Evolutionary conservation across 2,797 vertebrate species (phyloP).

Genomic region (Glossophaga mutica): DNA sequence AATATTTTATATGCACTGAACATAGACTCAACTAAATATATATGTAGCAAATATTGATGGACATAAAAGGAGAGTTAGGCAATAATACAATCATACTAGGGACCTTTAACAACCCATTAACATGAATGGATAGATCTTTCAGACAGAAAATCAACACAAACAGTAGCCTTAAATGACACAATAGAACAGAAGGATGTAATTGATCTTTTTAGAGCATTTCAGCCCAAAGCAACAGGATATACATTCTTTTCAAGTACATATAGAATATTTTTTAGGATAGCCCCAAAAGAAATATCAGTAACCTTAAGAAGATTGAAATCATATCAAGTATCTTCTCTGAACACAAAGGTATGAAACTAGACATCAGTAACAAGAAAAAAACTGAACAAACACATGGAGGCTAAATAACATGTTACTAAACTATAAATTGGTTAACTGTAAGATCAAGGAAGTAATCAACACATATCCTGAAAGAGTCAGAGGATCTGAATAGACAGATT

Average conservation of each 20-base stretch:
- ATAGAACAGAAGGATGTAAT: neutral
- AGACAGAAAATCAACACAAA: neutral
- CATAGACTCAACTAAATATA: neutral
- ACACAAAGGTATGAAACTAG: neutral
- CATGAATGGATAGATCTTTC: neutral
- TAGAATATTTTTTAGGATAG: neutral
- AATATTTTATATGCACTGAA: neutral
- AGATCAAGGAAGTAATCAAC: neutral
- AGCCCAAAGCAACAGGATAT: neutral
- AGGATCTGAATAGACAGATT: no score
- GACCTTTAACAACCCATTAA: neutral
- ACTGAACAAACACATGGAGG: neutral
- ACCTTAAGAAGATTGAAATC: neutral
- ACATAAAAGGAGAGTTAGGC: neutral
- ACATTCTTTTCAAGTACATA: neutral
- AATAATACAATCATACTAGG: neutral
- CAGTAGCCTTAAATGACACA: neutral
- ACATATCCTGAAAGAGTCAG: neutral
- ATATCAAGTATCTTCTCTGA: neutral
- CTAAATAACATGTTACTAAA: neutral
- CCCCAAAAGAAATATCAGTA: neutral
- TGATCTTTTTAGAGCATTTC: neutral
- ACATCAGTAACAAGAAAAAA: neutral
- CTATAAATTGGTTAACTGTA: neutral
- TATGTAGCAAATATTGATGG: neutral